A percentile compares a stretch with the other conserved stretches of the same genome.
Conservation (phyloP, 2,797 vertebrate genomes). For the Leptoclinus maculatus region DNA sequence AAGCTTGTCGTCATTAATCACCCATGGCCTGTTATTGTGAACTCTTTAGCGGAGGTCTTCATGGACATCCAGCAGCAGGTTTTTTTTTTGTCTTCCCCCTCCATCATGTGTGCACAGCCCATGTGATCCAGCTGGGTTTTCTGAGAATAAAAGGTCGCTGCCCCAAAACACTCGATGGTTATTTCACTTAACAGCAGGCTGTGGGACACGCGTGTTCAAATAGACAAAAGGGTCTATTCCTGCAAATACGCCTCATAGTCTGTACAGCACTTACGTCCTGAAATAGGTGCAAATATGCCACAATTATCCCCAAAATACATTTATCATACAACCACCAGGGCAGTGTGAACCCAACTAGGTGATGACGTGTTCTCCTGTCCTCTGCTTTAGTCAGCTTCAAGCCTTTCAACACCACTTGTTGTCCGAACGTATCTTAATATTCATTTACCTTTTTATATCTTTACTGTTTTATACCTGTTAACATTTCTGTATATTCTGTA, state of each 20-base stretch:
- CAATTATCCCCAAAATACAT: not conserved
- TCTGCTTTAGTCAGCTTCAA: not conserved
- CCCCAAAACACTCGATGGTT: not conserved
- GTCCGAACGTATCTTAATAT: not conserved
- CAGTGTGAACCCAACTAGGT: not conserved
- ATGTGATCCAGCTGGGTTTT: slow-evolving; percentile 6
- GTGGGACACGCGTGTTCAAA: not conserved
- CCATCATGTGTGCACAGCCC: slow-evolving; percentile 43
- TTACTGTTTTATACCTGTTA: too few relatives aligned
- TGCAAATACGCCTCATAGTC: not conserved
- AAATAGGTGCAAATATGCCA: not conserved
- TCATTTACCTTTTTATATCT: not conserved
- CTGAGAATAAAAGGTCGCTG: not conserved
- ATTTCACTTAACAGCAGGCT: not conserved
- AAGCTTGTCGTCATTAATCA: slow-evolving; percentile 82
- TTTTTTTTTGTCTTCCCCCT: slow-evolving; percentile 8
- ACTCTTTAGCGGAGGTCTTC: slow-evolving; percentile 65
- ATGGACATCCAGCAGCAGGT: slow-evolving; percentile 49
- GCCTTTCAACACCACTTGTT: not conserved
- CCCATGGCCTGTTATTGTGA: slow-evolving; percentile 60
- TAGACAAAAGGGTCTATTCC: not conserved
- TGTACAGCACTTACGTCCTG: not conserved
- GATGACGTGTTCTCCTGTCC: not conserved
- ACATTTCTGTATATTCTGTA: too few relatives aligned
- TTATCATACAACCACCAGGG: not conserved